Conservation (phyloP, 2,113 vertebrate genomes). For the Prochilodus magdalenae region DNA sequence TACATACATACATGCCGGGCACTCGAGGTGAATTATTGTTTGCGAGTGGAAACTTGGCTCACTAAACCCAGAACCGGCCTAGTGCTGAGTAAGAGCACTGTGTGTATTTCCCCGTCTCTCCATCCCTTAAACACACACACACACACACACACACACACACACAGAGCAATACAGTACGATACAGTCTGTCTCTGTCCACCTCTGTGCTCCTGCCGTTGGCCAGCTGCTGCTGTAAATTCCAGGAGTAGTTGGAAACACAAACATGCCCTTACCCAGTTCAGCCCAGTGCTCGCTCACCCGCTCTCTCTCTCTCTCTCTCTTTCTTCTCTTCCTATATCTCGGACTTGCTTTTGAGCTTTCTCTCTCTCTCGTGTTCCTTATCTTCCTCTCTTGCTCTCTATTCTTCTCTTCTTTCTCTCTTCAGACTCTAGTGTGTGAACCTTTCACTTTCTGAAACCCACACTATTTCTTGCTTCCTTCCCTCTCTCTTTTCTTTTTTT, state of each 20-base stretch:
- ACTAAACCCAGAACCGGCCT: conserved; percentile 69
- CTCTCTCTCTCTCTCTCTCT: conserved; percentile 32
- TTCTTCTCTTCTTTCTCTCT: background rate
- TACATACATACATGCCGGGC: conserved; percentile 64
- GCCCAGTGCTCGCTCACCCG: conserved; percentile 48
- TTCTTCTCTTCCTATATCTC: background rate
- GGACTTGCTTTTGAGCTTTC: background rate
- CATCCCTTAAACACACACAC: background rate
- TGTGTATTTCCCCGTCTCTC: conserved; percentile 59
- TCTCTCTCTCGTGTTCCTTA: background rate
- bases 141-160: conserved; percentile 35
- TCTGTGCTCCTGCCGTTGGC: conserved; percentile 58
- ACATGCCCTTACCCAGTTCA: conserved; percentile 68
- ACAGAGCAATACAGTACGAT: conserved; percentile 65
- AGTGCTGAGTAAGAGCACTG: conserved; percentile 75
- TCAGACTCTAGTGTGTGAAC: too few relatives aligned
- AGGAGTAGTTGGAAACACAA: conserved; percentile 79
- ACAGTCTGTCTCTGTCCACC: conserved; percentile 71
- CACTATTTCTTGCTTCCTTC: background rate
- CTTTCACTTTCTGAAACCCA: background rate
- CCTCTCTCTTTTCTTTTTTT: background rate
- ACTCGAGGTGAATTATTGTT: conserved; percentile 82
- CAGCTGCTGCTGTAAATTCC: conserved; percentile 79
- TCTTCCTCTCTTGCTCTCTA: conserved; percentile 10
- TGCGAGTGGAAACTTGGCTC: conserved; percentile 80